Conservation (phyloP, 2,888 invertebrate genomes). For the Amiota mariae region DNA sequence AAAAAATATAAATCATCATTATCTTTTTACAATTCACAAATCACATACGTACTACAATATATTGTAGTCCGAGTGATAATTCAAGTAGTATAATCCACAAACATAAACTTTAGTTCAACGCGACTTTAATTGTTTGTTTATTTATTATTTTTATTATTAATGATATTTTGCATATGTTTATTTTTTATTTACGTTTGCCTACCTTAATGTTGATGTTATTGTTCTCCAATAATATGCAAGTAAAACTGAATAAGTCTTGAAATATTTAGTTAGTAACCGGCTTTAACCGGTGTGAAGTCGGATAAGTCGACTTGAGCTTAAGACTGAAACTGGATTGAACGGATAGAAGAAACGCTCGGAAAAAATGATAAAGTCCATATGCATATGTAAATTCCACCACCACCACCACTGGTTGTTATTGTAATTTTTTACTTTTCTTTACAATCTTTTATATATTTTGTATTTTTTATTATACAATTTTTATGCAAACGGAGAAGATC, state of each 20-base stretch:
- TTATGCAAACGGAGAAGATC: too few relatives aligned
- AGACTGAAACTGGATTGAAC: conserved; percentile 46
- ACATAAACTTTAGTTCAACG: too few relatives aligned
- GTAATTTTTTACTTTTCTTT: neutral
- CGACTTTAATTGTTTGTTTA: neutral
- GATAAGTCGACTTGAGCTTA: conserved; percentile 38
- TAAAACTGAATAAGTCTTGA: conserved; percentile 35
- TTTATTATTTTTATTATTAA: conserved; percentile 1
- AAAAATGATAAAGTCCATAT: neutral
- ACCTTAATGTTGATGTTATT: conserved; percentile 7
- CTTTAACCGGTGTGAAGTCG: conserved; percentile 46
- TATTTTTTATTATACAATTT: neutral
- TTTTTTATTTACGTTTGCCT: neutral
- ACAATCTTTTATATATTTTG: neutral
- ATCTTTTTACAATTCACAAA: too few relatives aligned
- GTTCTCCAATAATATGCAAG: neutral
- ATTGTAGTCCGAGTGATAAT: too few relatives aligned
- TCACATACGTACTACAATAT: too few relatives aligned
- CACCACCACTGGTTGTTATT: too few relatives aligned
- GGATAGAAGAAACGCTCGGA: conserved; percentile 31
- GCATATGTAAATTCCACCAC: neutral
- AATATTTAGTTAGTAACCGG: conserved; percentile 49
- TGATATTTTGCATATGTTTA: neutral
- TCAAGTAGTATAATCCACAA: too few relatives aligned
- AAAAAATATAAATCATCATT: too few relatives aligned